Evolutionary conservation across 2,113 vertebrate species (phyloP).

Genomic region (Saguinus midas): DNA sequence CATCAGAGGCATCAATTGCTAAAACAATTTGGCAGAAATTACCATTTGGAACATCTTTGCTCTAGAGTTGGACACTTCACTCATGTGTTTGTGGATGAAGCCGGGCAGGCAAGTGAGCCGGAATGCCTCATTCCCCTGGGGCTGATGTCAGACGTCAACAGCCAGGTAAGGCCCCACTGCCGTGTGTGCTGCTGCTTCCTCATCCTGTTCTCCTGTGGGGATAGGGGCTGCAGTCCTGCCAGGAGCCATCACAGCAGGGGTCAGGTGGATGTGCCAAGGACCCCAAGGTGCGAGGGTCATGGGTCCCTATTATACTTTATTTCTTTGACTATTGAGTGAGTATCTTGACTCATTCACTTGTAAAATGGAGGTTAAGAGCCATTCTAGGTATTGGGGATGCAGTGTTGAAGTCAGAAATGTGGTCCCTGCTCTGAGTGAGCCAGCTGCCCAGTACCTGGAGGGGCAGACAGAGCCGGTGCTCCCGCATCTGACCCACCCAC

Average conservation of each 20-base stretch:
- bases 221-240: accelerated
- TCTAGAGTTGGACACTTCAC: conserved; percentile 94
- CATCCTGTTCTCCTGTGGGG: background rate
- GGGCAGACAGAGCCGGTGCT: background rate
- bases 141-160: conserved; percentile 88
- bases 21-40: background rate
- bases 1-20: too few relatives aligned
- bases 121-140: conserved; percentile 94
- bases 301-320: background rate
- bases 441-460: background rate
- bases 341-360: background rate
- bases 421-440: background rate
- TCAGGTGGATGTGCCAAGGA: background rate
- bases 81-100: conserved; percentile 95
- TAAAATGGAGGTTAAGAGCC: background rate
- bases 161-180: conserved; percentile 85
- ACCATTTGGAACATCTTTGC: background rate
- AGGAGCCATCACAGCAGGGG: background rate
- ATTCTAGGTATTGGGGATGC: background rate
- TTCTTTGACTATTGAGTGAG: background rate
- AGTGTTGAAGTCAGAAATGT: background rate
- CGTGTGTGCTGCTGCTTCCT: background rate
- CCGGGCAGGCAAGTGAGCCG: conserved; percentile 95
- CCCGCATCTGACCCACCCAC: background rate
- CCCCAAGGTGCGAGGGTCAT: background rate